phyloP scores from a whole-genome alignment of 2,113 vertebrate species.

The Hyaena hyaena region DNA sequence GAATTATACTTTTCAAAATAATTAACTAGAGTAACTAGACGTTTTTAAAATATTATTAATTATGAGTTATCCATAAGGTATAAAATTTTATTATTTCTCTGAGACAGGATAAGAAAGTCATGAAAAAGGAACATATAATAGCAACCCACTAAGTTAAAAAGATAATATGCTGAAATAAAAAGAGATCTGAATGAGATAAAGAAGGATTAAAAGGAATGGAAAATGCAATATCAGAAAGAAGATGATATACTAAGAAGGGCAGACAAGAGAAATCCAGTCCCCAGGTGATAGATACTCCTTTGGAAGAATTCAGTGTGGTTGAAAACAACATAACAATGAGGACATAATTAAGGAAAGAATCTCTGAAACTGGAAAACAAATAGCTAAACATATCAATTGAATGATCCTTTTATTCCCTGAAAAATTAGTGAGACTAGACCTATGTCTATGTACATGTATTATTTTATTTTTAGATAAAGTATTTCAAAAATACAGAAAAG shows the following conservation, averaged over 20 bases:
- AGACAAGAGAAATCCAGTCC: not conserved
- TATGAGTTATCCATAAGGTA: not conserved
- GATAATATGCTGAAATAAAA: not conserved
- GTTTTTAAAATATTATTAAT: not conserved
- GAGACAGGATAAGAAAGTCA: not conserved
- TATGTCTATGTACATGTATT: not conserved
- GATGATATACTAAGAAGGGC: not conserved
- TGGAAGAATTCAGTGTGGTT: not conserved
- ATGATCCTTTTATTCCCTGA: not conserved
- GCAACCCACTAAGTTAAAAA: not conserved
- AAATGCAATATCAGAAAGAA: not conserved
- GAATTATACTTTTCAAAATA: not conserved
- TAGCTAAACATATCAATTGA: not conserved
- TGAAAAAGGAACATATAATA: not conserved
- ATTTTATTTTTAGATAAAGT: not conserved
- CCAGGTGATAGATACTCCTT: not conserved
- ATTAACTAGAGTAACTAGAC: not conserved
- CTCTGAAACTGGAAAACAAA: not conserved
- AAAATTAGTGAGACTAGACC: not conserved
- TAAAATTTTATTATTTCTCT: not conserved
- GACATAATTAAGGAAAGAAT: not conserved
- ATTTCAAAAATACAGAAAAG: constrained; percentile 11
- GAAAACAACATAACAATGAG: not conserved
- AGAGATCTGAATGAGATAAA: not conserved
- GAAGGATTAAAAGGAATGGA: not conserved